Percentiles rank a stretch among this genome's conserved stretches.
Evolutionary conservation across 2,797 vertebrate species (phyloP).

Genomic region (Toxotes lorentzi): DNA sequence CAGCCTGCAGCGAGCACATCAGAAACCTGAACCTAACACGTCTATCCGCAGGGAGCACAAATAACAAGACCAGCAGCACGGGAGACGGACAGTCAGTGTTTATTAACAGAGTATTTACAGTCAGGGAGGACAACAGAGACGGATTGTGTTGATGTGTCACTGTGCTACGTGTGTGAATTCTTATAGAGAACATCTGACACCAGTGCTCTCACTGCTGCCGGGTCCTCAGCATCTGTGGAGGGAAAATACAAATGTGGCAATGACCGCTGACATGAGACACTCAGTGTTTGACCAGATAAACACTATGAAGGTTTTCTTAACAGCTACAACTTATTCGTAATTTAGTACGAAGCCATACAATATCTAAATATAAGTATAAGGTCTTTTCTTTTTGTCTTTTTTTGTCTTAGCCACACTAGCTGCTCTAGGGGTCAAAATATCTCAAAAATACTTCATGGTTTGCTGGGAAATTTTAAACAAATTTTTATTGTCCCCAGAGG

Average conservation of each 20-base stretch:
- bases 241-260: slow-evolving; percentile 32
- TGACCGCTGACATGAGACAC: background rate
- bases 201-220: slow-evolving; percentile 83
- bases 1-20: background rate
- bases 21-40: slow-evolving; percentile 37
- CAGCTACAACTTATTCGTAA: background rate
- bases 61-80: slow-evolving; percentile 25
- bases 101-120: slow-evolving; percentile 79
- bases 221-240: slow-evolving; percentile 86
- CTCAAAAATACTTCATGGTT: background rate
- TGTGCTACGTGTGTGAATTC: slow-evolving; percentile 46
- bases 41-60: slow-evolving; percentile 32
- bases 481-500: no score
- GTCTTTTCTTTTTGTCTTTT: background rate
- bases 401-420: background rate
- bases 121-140: background rate
- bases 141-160: slow-evolving; percentile 17
- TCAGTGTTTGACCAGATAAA: background rate
- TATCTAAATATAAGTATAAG: background rate
- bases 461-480: no score
- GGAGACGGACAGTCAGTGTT: slow-evolving; percentile 48
- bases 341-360: background rate
- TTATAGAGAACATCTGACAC: slow-evolving; percentile 90
- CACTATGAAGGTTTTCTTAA: background rate
- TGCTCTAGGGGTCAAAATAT: background rate